Evolutionary conservation across 1,140 invertebrate species (phyloP).

Genomic region (Saccostrea glomerata): DNA sequence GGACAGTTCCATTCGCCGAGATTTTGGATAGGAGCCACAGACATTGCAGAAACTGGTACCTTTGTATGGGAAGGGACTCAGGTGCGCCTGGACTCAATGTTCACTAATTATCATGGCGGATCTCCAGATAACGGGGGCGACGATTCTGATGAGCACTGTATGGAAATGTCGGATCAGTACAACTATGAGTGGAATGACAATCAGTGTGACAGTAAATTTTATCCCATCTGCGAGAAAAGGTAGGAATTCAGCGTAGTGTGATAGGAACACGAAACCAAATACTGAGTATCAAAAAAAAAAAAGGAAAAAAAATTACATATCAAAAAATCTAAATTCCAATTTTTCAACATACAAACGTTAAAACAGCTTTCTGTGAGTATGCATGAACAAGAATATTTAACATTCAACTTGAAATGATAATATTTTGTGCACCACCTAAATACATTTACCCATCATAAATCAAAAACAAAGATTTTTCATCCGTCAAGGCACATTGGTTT

Average conservation of each 20-base stretch:
- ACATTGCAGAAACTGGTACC: conserved; percentile 33
- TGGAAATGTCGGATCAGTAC: background rate
- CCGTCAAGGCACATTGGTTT: too few species aligned
- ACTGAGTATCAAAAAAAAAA: too few species aligned
- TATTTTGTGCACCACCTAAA: too few species aligned
- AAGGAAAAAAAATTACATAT: too few species aligned
- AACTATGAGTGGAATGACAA: conserved; percentile 33
- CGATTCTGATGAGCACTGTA: conserved; percentile 21
- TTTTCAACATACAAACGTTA: too few species aligned
- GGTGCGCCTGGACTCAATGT: background rate
- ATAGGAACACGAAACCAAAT: too few species aligned
- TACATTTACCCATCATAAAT: too few species aligned
- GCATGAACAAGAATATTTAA: too few species aligned
- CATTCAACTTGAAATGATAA: too few species aligned
- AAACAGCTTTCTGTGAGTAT: too few species aligned
- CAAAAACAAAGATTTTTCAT: too few species aligned
- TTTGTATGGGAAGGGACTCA: conserved; percentile 23
- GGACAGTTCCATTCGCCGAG: background rate
- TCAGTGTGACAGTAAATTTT: conserved; percentile 3
- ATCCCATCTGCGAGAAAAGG: conserved; percentile 4
- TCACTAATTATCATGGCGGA: background rate
- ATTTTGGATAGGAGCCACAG: conserved; percentile 22
- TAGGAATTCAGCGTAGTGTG: background rate
- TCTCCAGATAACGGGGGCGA: conserved; percentile 28
- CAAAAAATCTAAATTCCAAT: too few species aligned